Evolutionary conservation across 2,113 vertebrate genomes (phyloP).

Genomic region (Cryptotis parvus): DNA sequence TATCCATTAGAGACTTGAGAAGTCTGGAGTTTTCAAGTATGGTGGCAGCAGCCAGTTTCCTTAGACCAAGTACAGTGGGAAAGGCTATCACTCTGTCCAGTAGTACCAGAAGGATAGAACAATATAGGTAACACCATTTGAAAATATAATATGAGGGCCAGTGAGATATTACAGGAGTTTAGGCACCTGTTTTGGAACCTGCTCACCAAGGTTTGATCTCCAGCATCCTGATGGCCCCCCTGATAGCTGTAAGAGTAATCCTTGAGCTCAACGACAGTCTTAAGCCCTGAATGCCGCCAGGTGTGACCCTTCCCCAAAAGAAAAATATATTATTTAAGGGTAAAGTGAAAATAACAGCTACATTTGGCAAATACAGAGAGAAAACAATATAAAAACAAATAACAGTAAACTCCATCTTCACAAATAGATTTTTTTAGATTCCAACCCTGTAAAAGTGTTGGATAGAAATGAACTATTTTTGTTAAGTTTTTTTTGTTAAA

Average conservation of each 20-base stretch:
- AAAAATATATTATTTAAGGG: background rate
- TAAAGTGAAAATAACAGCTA: constrained; percentile 17
- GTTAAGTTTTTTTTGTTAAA: constrained; percentile 17
- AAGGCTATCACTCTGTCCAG: background rate
- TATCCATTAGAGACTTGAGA: no score
- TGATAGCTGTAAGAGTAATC: no score
- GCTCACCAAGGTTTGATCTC: no score
- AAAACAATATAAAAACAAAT: background rate
- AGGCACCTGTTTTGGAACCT: no score
- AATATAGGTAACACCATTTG: background rate
- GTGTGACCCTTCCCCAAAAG: no score
- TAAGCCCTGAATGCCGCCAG: no score
- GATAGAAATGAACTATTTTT: no score
- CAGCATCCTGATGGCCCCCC: no score
- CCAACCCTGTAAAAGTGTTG: no score
- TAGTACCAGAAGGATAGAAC: background rate
- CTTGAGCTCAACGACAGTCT: no score
- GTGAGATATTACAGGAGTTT: no score
- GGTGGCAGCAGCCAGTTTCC: background rate
- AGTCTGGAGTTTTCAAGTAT: background rate
- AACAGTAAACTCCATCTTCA: background rate
- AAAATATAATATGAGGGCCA: background rate
- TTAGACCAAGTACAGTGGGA: background rate
- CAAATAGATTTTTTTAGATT: background rate
- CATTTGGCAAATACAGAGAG: background rate